A percentile compares a stretch with the other conserved stretches of the same genome.
Evolutionary conservation across 2,797 vertebrate species (phyloP).

Genomic region (Potorous gilbertii): DNA sequence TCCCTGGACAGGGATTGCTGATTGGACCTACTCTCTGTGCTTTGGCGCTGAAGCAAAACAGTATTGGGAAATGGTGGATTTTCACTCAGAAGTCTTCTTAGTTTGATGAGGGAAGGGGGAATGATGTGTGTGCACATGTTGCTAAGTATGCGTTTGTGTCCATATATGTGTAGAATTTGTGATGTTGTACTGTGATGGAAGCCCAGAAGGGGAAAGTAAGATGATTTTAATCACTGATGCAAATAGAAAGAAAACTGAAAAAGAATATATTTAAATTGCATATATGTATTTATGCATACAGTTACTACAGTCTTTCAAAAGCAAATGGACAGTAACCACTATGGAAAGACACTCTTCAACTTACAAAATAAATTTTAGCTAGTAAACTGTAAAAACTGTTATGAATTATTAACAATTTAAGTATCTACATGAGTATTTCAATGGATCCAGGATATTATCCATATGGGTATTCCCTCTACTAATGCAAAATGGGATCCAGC

Average conservation of each 20-base stretch:
- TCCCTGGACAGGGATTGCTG: slow-evolving; percentile 32
- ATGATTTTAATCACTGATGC: background rate
- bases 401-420: background rate
- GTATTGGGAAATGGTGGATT: background rate
- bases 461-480: background rate
- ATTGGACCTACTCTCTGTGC: background rate
- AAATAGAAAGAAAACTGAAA: background rate
- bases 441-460: background rate
- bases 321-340: background rate
- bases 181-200: background rate
- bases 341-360: background rate
- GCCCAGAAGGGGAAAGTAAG: background rate
- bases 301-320: background rate
- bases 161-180: background rate
- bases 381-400: background rate
- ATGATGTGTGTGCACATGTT: background rate
- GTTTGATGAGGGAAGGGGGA: background rate
- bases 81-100: background rate
- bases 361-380: background rate
- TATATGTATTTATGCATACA: background rate
- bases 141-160: background rate
- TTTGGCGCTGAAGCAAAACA: background rate
- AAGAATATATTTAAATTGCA: background rate
- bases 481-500: background rate
- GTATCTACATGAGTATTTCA: background rate